phyloP scores from a whole-genome alignment of 2,888 invertebrate species.

The Dicyrtoma fusca region DNA sequence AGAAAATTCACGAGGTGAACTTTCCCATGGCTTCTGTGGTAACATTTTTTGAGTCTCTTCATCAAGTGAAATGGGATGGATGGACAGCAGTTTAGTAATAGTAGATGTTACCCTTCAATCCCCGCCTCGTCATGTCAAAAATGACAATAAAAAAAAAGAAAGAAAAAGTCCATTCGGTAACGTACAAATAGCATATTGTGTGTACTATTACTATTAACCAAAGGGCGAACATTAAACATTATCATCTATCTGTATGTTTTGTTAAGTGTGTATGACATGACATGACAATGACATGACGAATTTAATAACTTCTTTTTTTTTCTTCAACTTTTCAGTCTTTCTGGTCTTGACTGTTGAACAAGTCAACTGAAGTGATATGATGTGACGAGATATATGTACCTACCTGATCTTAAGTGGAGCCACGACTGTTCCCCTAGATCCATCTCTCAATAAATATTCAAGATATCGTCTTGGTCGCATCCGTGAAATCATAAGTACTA shows the following conservation, averaged over 20 bases:
- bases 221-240: neutral
- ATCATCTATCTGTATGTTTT: neutral
- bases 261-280: constrained; percentile 15
- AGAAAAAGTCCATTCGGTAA: constrained; percentile 1
- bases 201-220: neutral
- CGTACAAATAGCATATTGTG: neutral
- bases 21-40: constrained; percentile 44
- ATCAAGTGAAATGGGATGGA: neutral
- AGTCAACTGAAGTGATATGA: too few species aligned
- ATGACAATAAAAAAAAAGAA: neutral
- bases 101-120: constrained; percentile 4
- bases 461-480: too few species aligned
- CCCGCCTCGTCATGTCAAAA: constrained; percentile 8
- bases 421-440: too few species aligned
- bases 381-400: too few species aligned
- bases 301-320: neutral
- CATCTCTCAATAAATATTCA: too few species aligned
- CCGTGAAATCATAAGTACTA: too few species aligned
- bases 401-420: too few species aligned
- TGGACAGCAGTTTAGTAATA: neutral
- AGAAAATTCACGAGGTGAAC: constrained; percentile 37
- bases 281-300: constrained; percentile 3
- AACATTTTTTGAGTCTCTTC: neutral
- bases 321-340: neutral
- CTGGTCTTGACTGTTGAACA: too few species aligned